These are phyloP conservation scores for Leptinotarsa defecta DNA, from an alignment of 1,140 invertebrate species.

Conservation along the genomic window DNA sequence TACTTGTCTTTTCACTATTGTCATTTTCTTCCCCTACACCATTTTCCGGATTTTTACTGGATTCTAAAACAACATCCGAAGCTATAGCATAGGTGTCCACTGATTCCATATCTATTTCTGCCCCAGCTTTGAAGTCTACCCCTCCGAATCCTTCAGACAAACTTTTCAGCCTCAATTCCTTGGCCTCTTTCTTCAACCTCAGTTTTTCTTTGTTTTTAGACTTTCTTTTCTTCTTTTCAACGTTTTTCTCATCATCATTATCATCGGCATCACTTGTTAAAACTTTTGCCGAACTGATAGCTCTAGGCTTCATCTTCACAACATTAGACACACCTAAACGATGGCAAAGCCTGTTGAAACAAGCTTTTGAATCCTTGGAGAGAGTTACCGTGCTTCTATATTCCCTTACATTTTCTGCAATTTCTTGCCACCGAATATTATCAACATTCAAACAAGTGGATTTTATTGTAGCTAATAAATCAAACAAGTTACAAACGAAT, in stretches of 20 bases:
- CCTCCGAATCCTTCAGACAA: conserved; percentile 55
- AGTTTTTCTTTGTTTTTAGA: conserved; percentile 51
- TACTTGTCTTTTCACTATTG: not conserved
- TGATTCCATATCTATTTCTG: not conserved
- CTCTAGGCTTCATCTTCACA: conserved; percentile 41
- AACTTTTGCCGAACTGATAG: conserved; percentile 33
- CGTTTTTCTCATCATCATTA: conserved; percentile 43
- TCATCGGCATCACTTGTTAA: conserved; percentile 43
- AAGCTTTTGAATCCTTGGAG: conserved; percentile 56
- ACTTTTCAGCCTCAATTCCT: conserved; percentile 53
- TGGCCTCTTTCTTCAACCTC: conserved; percentile 59
- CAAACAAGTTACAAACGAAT: conserved; percentile 57
- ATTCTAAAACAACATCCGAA: too few species aligned
- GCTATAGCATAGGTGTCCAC: not conserved
- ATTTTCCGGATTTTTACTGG: too few species aligned
- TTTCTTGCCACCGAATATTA: conserved; percentile 54
- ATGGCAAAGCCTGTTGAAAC: conserved; percentile 58
- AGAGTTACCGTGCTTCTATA: conserved; percentile 53
- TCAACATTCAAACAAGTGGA: conserved; percentile 48
- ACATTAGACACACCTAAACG: conserved; percentile 54
- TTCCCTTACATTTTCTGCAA: conserved; percentile 51
- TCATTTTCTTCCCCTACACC: not conserved
- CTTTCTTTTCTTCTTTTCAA: conserved; percentile 50
- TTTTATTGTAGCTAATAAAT: conserved; percentile 54
- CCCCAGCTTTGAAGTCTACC: not conserved